Evolutionary conservation across 2,797 vertebrate species (phyloP), one percentile per base, ranked within the genome.

Genomic region (Sebastes minor): DNA sequence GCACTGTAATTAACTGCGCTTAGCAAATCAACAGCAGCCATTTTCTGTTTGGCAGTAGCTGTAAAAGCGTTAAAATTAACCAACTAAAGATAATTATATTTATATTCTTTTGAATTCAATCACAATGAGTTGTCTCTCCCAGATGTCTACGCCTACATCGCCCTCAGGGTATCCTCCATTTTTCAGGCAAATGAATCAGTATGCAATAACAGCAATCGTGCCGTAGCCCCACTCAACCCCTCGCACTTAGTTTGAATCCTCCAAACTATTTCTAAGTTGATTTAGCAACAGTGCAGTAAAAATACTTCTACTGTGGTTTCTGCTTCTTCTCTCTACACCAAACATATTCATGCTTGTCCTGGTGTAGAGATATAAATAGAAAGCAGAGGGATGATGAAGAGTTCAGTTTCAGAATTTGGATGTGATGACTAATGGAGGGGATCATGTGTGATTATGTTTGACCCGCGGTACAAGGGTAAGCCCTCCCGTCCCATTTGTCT

Each of bases 381-480:
- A 83, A 74, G 46, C 68, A 64, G 55, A 49, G 38, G 25, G 60
- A 74, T 88, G 74, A 88, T 80, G 35, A 79, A 89, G 65, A 22
- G 65, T 23, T 62, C 46, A 18, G 11, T 35, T 78, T 73, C 49
- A 83, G 57, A 82, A 55, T 86, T 74, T 72, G 76, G 94, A 94
- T 92, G 77, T 72, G 90, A 94, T 97, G 97, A 97, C 96, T 96
- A 95, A 97, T 97, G 87, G 79, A 42, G 81, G 95, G 94, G 96
- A 95, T 97, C 95, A 96, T 97, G 95, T 95, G 84, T 84, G 95
- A 97, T 94, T 90, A 97, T 96, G 96, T 96, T 94, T 96, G 96
- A 96, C 95, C 95, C 90, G 95, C 92, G 92, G 94, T 93, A 95
- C 94, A 92, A 96, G 96, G 94, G 94, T 80, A 70, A 82, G 63